Evolutionary conservation across 2,797 vertebrate species (phyloP), one percentile per base, ranked within the genome.

Genomic region (Sternotherus odoratus): DNA sequence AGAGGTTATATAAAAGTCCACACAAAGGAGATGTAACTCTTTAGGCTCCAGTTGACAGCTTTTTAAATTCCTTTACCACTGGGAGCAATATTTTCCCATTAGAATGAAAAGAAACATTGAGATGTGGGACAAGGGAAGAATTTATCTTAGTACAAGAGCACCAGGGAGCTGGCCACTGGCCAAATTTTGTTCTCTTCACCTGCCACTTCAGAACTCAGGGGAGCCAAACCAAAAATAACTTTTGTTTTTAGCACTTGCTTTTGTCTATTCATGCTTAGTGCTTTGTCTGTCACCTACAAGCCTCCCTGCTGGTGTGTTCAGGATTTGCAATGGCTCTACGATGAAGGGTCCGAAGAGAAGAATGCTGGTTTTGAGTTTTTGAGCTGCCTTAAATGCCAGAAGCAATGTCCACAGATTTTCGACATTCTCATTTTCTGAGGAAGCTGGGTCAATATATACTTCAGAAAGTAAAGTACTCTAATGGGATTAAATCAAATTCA

Each of bases 61-160:
- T 66, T 87, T 90, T 72, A 94, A 96, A 94, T 46, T 74, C 50
- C 77, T 94, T 69, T 88, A 50, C 33, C 53, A 81, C 66, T 88
- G 48, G 63, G 78, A 93, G 85, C 85, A 91, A 80, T 84, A 88
- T 66, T 11, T 23, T 88, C 85, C 54, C 60, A 51, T 86, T 90
- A 53, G 69, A 94, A 90, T 0, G 3, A 92, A 86, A 86, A 93
- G 48, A 54, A 82, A 69, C 78, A 15, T 1, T 57, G 79, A 88
- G 36, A 36, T 66, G 57, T 48, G 33, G 33, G 82, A 72, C 75
- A 88, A 56, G 24, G 49, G 91, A 91, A 69, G 26, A 83, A 89
- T 56, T 89, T 79, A 83, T 84, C 79, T 77, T 72, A 46, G 85
- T 72, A 77, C 53, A 90, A 60, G 53, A 81, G 10, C 63, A 83